Evolutionary conservation across 2,113 vertebrate genomes (phyloP), one percentile per base, ranked within the genome.

Genomic region (Panurus biarmicus): DNA sequence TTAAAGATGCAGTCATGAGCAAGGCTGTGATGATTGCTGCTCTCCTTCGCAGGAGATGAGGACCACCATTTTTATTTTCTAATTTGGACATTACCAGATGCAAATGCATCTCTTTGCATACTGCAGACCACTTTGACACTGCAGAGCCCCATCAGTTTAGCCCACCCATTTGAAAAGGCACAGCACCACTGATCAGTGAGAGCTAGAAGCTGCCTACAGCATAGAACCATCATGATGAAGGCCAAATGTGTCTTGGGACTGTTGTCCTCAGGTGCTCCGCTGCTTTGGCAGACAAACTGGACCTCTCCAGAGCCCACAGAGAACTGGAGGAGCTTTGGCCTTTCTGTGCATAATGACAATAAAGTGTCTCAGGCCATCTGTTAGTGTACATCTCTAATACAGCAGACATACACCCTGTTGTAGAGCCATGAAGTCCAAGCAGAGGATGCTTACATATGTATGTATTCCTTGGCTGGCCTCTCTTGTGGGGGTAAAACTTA

Each of bases 241-340:
- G 36, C 20, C 2, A 2, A 10, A 1, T 10, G 6, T 69, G 12
- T 15, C 29, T 78, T 3, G 1, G 17, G 23, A n/a, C 19, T 67
- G 8, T 31, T 47, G 9, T 54, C 50, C 38, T 60, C 28, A 9
- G 18, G 25, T 61, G 22, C 31, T 78, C 48, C 6, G 0, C 58
- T 69, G 50, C 38, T 74, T 73, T 1, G 0, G 64, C 50, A 50
- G 53, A n/a, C 7, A 21, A 23, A 47, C 22, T 7, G n/a, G 10
- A 25, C 17, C 26, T 40, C 62, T 74, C n/a, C 61, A 71, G 47
- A 66, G 47, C 26, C 86, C 26, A 16, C 3, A 1, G 29, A 38
- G 36, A 82, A 25, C 42, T 61, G 38, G 10, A 69, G 14, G 15
- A 70, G 21, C 4, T 2, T 36, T 90, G 66, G 60, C 36, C 31